Base-by-base conservation (phyloP, 2,113 vertebrate species). In the Telmatochromis brichardi region DNA sequence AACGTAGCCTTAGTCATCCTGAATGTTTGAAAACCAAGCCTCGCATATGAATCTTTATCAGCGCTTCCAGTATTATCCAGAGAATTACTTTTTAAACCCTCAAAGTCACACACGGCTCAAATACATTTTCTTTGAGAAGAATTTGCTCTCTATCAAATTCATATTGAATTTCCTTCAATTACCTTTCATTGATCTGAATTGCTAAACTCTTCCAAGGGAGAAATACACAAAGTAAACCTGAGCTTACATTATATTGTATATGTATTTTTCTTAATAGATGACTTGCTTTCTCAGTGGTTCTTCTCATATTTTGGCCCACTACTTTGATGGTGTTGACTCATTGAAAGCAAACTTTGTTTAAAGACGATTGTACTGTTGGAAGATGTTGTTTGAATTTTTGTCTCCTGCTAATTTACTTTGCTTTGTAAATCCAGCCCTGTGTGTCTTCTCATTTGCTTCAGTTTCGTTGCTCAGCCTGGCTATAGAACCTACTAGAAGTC, bases 81-180 rank as follows among this genome's bases (percentile, higher is more conserved):
- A 73, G 13, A 73, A 9, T 2, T 28, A 12, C 73, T 78, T 31
- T 19, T 19, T 78, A 31, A 33, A 9, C 45, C 26, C 11, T n/a
- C 10, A 51, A 51, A 0, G 0, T 50, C 73, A 51, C 40, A 51
- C 26, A 51, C 10, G 0, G 45, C 17, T 50, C 26, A 19, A 3
- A 50, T 65, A 17, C 45, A 78, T 13, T 78, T 78, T 78, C 73
- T 33, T 12, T 12, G 26, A 78, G 10, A 78, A 2, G 45, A 51
- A 31, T 51, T 78, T 11, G 1, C 0, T 50, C 45, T 31, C 6
- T 78, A 78, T 78, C 15, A 51, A 78, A 50, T 9, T 78, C 10
- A 51, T 51, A 51, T 51, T 51, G 73, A 51, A 50, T 78, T 31
- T 78, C 17, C 26, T n/a, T 78, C 26, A n/a, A 1, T 51, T 78